A percentile compares a stretch with the other conserved stretches of the same genome.
Evolutionary conservation across 2,888 invertebrate species (phyloP).

Genomic region (Rosalia funebris): DNA sequence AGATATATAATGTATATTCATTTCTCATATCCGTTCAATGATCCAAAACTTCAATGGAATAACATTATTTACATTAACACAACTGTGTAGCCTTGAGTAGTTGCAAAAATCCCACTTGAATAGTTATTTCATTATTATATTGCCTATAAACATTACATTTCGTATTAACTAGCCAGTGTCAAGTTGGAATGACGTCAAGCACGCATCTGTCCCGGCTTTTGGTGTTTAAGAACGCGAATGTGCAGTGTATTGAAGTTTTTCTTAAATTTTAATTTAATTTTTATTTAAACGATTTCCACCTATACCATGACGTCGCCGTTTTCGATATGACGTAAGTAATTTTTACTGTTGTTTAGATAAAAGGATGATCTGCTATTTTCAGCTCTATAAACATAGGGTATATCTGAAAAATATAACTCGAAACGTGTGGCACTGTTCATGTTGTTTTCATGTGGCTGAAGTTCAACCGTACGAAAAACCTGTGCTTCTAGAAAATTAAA

Average conservation of each 20-base stretch:
- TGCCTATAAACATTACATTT: conserved; percentile 19
- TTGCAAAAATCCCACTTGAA: conserved; percentile 14
- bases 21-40: not conserved
- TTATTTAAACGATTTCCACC: not conserved
- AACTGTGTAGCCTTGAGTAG: conserved; percentile 9
- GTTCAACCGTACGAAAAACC: too few relatives aligned
- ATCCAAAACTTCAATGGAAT: conserved; percentile 6
- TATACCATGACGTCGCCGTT: not conserved
- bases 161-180: conserved; percentile 17
- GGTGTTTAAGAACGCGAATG: not conserved
- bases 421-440: too few relatives aligned
- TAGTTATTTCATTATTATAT: conserved; percentile 17
- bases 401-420: too few relatives aligned
- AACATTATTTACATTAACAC: conserved; percentile 19
- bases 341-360: not conserved
- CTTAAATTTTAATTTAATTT: not conserved
- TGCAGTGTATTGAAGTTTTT: not conserved
- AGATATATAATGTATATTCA: too few relatives aligned
- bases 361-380: too few relatives aligned
- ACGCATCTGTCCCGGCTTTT: conserved; percentile 5
- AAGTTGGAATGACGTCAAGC: conserved; percentile 9
- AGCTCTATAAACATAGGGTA: too few relatives aligned
- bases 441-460: too few relatives aligned
- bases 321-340: not conserved
- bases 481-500: too few relatives aligned